phyloP scores from a whole-genome alignment of 2,888 invertebrate genomes.

The Silvanus unidentatus region DNA sequence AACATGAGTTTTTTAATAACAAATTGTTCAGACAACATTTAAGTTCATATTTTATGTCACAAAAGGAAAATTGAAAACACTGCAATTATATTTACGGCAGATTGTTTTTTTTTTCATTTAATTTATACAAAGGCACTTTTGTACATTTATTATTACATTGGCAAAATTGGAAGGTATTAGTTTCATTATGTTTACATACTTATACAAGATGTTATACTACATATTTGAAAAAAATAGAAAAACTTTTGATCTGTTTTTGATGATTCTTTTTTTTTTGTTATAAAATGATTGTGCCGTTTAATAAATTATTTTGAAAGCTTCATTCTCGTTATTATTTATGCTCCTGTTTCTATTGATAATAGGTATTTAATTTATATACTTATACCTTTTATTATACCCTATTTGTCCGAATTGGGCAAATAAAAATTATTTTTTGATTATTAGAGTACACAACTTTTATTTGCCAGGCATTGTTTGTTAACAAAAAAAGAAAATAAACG shows the following conservation, averaged over 20 bases:
- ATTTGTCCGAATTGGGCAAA: slow-evolving; percentile 37
- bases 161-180: slow-evolving; percentile 47
- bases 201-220: background rate
- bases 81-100: slow-evolving; percentile 26
- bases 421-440: slow-evolving; percentile 9
- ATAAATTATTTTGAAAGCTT: slow-evolving; percentile 7
- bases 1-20: background rate
- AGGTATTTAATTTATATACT: slow-evolving; percentile 4
- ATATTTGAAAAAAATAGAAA: background rate
- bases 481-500: slow-evolving; percentile 18
- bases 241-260: background rate
- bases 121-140: slow-evolving; percentile 44
- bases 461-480: background rate
- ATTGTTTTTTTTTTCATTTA: slow-evolving; percentile 40
- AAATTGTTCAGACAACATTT: slow-evolving; percentile 2
- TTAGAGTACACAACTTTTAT: background rate
- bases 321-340: too few relatives aligned
- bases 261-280: background rate
- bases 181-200: slow-evolving; percentile 31
- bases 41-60: background rate
- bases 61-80: background rate
- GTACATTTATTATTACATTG: slow-evolving; percentile 43
- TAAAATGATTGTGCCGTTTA: slow-evolving; percentile 19
- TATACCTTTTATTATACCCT: slow-evolving; percentile 32
- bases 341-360: slow-evolving; percentile 4